A percentile compares a stretch with the other conserved stretches of the same genome.
Evolutionary conservation across 2,888 invertebrate genomes (phyloP).

Genomic region (Xylocampa areola): DNA sequence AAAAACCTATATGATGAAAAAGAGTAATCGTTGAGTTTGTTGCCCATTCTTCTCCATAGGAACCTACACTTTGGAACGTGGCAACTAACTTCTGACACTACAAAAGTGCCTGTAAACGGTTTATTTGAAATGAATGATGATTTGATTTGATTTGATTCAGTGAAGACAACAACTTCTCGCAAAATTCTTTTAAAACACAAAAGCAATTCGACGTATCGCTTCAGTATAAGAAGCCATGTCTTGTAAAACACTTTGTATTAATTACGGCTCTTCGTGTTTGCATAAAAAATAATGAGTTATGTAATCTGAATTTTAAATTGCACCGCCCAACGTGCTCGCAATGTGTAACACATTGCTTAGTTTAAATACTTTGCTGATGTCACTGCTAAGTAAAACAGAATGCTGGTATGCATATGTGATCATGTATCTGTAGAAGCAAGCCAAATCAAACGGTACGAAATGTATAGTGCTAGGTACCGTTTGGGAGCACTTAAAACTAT

Average conservation of each 20-base stretch:
- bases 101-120: too few relatives aligned
- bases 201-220: neutral
- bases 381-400: constrained; percentile 41
- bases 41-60: too few relatives aligned
- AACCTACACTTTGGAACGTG: too few relatives aligned
- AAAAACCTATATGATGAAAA: too few relatives aligned
- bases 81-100: too few relatives aligned
- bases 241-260: constrained; percentile 31
- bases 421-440: constrained; percentile 16
- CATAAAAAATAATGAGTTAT: constrained; percentile 53
- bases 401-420: constrained; percentile 41
- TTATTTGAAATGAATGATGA: too few relatives aligned
- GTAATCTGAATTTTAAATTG: constrained; percentile 53
- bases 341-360: constrained; percentile 41
- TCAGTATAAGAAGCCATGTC: constrained; percentile 1
- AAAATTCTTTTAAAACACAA: neutral
- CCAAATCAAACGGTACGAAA: constrained; percentile 32
- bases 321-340: constrained; percentile 43
- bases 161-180: too few relatives aligned
- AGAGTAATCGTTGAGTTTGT: too few relatives aligned
- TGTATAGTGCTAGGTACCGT: constrained; percentile 26
- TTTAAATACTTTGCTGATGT: constrained; percentile 48
- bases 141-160: too few relatives aligned
- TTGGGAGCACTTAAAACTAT: constrained; percentile 33
- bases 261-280: constrained; percentile 32